These are phyloP conservation scores for Acanthosoma haemorrhoidale DNA, from an alignment of 2,888 invertebrate species.

Conservation along the genomic window DNA sequence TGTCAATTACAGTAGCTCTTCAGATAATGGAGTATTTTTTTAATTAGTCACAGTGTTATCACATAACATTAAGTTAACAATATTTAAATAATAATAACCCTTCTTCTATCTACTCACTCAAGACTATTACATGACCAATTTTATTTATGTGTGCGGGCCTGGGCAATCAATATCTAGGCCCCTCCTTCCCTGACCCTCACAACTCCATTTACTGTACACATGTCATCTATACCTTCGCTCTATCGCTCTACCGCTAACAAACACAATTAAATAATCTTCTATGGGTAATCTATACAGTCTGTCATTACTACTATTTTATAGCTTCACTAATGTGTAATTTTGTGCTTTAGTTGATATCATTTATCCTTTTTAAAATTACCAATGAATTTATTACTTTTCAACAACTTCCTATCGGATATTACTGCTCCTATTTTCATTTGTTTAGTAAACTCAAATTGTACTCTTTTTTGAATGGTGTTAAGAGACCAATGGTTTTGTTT, in stretches of 20 bases:
- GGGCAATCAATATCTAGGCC: constrained; percentile 20
- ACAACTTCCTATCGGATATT: not conserved
- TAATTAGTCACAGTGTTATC: not conserved
- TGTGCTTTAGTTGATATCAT: constrained; percentile 11
- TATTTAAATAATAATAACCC: not conserved
- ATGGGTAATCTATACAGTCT: not conserved
- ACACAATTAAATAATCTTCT: not conserved
- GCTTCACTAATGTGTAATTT: not conserved
- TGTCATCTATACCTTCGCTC: not conserved
- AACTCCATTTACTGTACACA: constrained; percentile 16
- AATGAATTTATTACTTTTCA: not conserved
- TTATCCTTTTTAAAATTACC: not conserved
- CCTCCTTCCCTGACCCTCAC: constrained; percentile 18
- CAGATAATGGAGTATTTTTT: not conserved
- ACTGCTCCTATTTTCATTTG: no score
- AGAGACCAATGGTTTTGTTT: no score
- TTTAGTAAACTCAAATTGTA: no score
- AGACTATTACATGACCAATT: constrained; percentile 21
- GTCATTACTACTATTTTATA: not conserved
- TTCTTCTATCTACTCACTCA: no score
- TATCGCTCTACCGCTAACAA: constrained; percentile 14
- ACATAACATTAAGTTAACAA: not conserved
- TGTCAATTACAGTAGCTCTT: not conserved
- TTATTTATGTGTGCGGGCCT: constrained; percentile 18
- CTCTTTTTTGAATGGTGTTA: no score